These are phyloP conservation scores for Pyrocephalus nanus DNA, from an alignment of 2,797 vertebrate species.

Conservation along the genomic window DNA sequence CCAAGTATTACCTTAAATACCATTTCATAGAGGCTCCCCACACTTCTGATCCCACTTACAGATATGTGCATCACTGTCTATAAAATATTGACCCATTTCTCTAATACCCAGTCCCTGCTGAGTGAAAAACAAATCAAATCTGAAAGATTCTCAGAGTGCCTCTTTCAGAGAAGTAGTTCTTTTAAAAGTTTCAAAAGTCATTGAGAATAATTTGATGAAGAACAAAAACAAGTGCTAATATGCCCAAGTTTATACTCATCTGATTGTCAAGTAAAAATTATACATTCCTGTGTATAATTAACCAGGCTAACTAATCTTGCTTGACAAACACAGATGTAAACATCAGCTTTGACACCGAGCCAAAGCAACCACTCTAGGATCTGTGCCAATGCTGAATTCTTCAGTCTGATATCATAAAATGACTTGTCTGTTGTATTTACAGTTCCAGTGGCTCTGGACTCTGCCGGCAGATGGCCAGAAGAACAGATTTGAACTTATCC, in stretches of 20 bases:
- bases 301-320: slow-evolving; percentile 75
- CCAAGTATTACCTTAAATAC: background rate
- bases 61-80: background rate
- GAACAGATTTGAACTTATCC: slow-evolving; percentile 67
- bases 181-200: slow-evolving; percentile 8
- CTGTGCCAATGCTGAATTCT: slow-evolving; percentile 74
- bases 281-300: slow-evolving; percentile 74
- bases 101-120: background rate
- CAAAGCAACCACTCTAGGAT: slow-evolving; percentile 73
- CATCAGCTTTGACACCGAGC: slow-evolving; percentile 64
- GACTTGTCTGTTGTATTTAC: slow-evolving; percentile 77
- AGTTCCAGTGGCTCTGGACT: slow-evolving; percentile 72
- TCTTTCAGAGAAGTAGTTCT: background rate
- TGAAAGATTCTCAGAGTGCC: background rate
- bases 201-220: background rate
- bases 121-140: background rate
- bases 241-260: slow-evolving; percentile 5
- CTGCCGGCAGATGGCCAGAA: slow-evolving; percentile 63
- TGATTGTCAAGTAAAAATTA: slow-evolving; percentile 53
- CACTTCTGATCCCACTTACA: background rate
- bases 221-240: slow-evolving; percentile 34
- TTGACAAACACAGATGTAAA: slow-evolving; percentile 74
- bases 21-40: background rate
- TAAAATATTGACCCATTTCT: background rate
- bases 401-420: slow-evolving; percentile 74